These are phyloP conservation scores for Lepidocyrtoides sp. DNA, from an alignment of 2,888 invertebrate genomes.

Conservation along the genomic window DNA sequence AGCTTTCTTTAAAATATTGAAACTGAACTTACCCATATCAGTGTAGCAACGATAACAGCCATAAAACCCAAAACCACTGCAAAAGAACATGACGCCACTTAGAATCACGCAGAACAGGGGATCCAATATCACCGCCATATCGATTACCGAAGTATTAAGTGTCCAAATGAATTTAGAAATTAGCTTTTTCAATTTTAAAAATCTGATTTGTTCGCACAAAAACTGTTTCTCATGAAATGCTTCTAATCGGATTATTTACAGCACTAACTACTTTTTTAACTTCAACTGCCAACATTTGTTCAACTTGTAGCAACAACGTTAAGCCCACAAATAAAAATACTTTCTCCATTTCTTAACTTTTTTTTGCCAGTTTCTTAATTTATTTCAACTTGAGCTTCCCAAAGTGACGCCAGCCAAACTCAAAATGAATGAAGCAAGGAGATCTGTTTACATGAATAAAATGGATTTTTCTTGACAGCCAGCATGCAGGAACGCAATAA, in stretches of 20 bases:
- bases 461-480: constrained; percentile 8
- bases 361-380: neutral
- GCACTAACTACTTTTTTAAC: too few species aligned
- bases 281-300: too few species aligned
- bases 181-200: neutral
- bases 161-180: neutral
- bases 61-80: constrained; percentile 70
- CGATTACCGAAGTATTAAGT: too few species aligned
- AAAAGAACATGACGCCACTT: constrained; percentile 74
- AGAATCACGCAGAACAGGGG: constrained; percentile 60
- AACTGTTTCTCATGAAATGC: neutral
- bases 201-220: neutral
- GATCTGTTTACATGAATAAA: neutral
- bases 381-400: too few species aligned
- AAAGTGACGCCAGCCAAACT: neutral
- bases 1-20: neutral
- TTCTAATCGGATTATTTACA: too few species aligned
- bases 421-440: neutral
- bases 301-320: too few species aligned
- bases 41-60: constrained; percentile 78
- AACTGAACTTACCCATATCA: constrained; percentile 60
- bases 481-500: neutral
- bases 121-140: constrained; percentile 64
- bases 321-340: too few species aligned
- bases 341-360: too few species aligned